A percentile compares a stretch with the other conserved stretches of the same genome.
These are phyloP conservation scores for Phengaris arion DNA, from an alignment of 2,888 invertebrate species.

Conservation along the genomic window DNA sequence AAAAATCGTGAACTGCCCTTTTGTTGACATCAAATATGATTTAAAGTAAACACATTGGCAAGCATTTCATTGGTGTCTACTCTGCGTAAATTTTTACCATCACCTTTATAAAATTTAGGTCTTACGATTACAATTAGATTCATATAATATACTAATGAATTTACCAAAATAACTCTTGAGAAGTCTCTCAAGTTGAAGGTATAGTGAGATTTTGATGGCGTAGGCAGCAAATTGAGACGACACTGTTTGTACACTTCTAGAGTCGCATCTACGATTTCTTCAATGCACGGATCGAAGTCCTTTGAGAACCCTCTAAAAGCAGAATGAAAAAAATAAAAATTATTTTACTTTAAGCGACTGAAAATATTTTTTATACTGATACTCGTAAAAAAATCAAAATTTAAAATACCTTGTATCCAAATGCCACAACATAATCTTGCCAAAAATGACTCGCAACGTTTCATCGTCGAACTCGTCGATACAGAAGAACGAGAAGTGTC, in stretches of 20 bases:
- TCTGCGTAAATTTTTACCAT: too few relatives aligned
- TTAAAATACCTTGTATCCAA: conserved; percentile 88
- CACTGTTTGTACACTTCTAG: conserved; percentile 92
- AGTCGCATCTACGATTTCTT: conserved; percentile 92
- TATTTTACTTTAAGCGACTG: neutral
- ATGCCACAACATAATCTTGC: conserved; percentile 96
- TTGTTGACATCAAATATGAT: too few relatives aligned
- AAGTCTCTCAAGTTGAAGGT: conserved; percentile 97
- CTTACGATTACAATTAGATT: neutral
- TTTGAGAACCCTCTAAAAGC: conserved; percentile 91
- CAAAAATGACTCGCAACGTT: conserved; percentile 91
- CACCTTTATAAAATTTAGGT: neutral
- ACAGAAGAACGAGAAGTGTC: conserved; percentile 91
- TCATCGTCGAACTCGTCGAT: conserved; percentile 94
- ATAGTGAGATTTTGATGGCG: conserved; percentile 96
- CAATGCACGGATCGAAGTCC: conserved; percentile 95
- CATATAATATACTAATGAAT: conserved; percentile 21
- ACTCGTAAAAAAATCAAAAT: too few relatives aligned
- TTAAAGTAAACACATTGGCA: too few relatives aligned
- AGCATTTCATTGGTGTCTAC: too few relatives aligned
- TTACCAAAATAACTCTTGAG: conserved; percentile 91
- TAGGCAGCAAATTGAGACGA: conserved; percentile 90
- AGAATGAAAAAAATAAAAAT: conserved; percentile 30
- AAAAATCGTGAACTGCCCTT: too few relatives aligned
- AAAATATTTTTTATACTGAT: too few relatives aligned